These are phyloP conservation scores for Thymallus thymallus DNA, from an alignment of 2,113 vertebrate genomes.

Conservation along the genomic window DNA sequence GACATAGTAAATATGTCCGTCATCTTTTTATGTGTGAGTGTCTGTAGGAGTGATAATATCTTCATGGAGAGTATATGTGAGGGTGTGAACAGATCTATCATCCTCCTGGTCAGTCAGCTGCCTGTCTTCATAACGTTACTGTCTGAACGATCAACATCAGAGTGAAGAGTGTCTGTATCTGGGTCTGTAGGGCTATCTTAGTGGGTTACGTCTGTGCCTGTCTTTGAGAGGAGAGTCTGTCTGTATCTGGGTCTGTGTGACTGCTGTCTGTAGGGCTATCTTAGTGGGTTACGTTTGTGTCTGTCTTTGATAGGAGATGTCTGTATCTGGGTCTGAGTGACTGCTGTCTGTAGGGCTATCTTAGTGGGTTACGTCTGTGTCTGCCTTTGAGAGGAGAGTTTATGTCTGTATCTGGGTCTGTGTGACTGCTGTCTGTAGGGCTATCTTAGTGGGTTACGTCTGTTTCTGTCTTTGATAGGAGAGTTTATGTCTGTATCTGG, in stretches of 20 bases:
- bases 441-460: slow-evolving; percentile 13
- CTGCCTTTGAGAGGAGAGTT: not conserved
- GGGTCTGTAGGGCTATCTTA: no score
- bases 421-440: slow-evolving; percentile 13
- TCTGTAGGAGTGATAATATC: not conserved
- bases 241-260: not conserved
- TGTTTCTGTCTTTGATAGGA: no score
- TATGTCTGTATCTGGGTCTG: slow-evolving; percentile 7
- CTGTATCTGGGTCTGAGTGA: slow-evolving; percentile 6
- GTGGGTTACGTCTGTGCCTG: no score
- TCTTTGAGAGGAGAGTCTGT: no score
- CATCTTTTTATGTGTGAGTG: not conserved
- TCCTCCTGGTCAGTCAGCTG: not conserved
- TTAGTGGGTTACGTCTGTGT: not conserved
- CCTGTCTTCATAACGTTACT: not conserved
- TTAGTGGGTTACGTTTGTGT: not conserved
- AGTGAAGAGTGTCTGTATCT: not conserved
- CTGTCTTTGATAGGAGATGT: not conserved
- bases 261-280: slow-evolving; percentile 18
- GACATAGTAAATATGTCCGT: not conserved
- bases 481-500: not conserved
- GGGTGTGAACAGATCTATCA: not conserved
- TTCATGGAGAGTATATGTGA: not conserved
- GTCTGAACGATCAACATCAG: slow-evolving; percentile 6
- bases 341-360: slow-evolving; percentile 18